These are phyloP conservation scores for Lerista edwardsae DNA, from an alignment of 2,797 vertebrate species.

Conservation along the genomic window DNA sequence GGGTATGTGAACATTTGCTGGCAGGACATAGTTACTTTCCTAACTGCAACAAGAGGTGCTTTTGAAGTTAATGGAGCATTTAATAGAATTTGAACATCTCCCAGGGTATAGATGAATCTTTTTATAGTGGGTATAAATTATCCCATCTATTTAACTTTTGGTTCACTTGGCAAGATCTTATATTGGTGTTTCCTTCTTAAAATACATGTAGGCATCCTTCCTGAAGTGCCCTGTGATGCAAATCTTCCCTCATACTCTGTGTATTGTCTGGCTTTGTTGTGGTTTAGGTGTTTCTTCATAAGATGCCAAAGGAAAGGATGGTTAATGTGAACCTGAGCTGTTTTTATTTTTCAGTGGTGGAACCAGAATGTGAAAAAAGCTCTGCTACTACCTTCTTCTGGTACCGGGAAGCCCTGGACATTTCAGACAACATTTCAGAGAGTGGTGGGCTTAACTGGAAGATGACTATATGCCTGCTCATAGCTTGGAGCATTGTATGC, in stretches of 20 bases:
- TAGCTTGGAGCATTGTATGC: constrained; percentile 93
- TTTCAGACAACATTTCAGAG: constrained; percentile 92
- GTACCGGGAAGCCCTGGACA: constrained; percentile 94
- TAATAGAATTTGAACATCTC: not conserved
- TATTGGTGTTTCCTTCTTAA: not conserved
- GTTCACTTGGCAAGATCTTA: not conserved
- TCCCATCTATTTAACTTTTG: not conserved
- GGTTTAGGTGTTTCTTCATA: not conserved
- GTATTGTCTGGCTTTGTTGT: not conserved
- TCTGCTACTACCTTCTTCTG: constrained; percentile 98
- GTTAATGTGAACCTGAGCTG: not conserved
- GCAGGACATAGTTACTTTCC: not conserved
- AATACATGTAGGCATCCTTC: not conserved
- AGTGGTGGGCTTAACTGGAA: constrained; percentile 95
- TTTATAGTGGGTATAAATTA: constrained; percentile 15
- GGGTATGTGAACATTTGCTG: rapidly evolving
- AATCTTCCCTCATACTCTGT: not conserved
- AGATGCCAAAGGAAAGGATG: not conserved
- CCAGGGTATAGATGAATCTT: not conserved
- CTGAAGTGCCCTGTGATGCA: not conserved
- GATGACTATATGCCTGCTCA: constrained; percentile 93
- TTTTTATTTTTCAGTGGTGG: constrained; percentile 81
- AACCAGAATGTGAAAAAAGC: constrained; percentile 94
- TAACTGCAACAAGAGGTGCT: rapidly evolving
- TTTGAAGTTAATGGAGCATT: constrained; percentile 18